Conservation (phyloP, 1,140 invertebrate genomes). For the Cyclina sinensis region DNA sequence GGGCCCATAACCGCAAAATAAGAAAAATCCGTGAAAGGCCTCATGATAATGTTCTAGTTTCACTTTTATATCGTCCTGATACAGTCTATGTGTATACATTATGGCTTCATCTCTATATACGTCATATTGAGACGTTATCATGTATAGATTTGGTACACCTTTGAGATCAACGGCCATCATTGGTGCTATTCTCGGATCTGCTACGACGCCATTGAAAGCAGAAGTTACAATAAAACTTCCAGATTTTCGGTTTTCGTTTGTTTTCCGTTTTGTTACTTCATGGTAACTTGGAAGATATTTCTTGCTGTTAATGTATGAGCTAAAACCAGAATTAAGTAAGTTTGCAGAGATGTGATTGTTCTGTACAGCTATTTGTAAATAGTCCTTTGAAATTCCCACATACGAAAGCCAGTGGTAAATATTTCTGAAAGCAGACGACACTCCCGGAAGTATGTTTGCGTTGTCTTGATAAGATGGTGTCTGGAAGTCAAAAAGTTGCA, state of each 20-base stretch:
- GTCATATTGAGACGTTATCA: conserved; percentile 83
- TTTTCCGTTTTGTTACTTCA: conserved; percentile 70
- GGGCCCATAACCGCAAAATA: conserved; percentile 78
- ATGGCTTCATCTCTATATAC: conserved; percentile 82
- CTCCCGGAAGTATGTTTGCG: conserved; percentile 70
- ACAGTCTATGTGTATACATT: conserved; percentile 80
- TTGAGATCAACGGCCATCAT: conserved; percentile 71
- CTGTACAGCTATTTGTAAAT: conserved; percentile 57
- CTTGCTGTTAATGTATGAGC: conserved; percentile 72
- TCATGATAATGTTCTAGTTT: conserved; percentile 79
- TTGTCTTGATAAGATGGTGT: conserved; percentile 83
- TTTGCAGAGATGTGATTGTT: conserved; percentile 78
- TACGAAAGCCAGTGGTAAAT: conserved; percentile 79
- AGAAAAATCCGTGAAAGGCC: conserved; percentile 82
- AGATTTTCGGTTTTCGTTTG: conserved; percentile 12
- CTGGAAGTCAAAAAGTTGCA: conserved; percentile 83
- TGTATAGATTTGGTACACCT: conserved; percentile 77
- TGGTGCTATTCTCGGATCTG: conserved; percentile 75
- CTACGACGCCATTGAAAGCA: conserved; percentile 65
- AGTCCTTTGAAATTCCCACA: conserved; percentile 63
- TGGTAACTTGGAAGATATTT: conserved; percentile 71
- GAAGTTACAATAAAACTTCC: conserved; percentile 54
- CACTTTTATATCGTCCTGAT: conserved; percentile 72
- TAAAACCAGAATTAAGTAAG: conserved; percentile 55
- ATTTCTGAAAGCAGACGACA: conserved; percentile 76